These are phyloP conservation scores for Mayetiola destructor DNA, from an alignment of 2,888 invertebrate genomes.

Conservation along the genomic window DNA sequence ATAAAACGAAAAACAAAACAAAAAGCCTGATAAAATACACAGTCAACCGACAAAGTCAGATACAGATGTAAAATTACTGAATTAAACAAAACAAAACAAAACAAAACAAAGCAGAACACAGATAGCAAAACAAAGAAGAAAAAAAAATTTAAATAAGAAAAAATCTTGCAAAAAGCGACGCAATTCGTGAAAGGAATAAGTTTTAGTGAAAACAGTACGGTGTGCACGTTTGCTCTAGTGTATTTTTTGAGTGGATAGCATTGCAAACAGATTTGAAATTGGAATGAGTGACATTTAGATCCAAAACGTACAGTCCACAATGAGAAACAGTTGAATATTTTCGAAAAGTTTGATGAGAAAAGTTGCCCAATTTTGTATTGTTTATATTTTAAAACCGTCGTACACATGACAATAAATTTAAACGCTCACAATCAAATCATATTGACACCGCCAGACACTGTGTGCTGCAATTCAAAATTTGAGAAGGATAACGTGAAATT, in stretches of 20 bases:
- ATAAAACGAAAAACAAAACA: too few relatives aligned
- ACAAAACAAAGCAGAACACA: not conserved
- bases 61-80: not conserved
- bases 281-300: not conserved
- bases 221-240: too few relatives aligned
- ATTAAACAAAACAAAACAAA: not conserved
- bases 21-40: too few relatives aligned
- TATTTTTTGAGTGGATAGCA: too few relatives aligned
- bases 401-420: conserved; percentile 12
- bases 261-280: conserved; percentile 1
- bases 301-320: conserved; percentile 7
- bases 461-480: too few relatives aligned
- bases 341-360: conserved; percentile 17
- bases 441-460: too few relatives aligned
- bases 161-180: not conserved
- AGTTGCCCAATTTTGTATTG: conserved; percentile 14
- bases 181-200: not conserved
- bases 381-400: conserved; percentile 5
- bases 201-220: not conserved
- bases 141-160: conserved; percentile 3
- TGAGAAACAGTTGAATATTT: conserved; percentile 11
- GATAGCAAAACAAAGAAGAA: not conserved
- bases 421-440: too few relatives aligned
- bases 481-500: too few relatives aligned
- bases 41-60: too few relatives aligned